Base-by-base conservation (phyloP, 1,140 invertebrate genomes). In the Zaprionus nigranus region DNA sequence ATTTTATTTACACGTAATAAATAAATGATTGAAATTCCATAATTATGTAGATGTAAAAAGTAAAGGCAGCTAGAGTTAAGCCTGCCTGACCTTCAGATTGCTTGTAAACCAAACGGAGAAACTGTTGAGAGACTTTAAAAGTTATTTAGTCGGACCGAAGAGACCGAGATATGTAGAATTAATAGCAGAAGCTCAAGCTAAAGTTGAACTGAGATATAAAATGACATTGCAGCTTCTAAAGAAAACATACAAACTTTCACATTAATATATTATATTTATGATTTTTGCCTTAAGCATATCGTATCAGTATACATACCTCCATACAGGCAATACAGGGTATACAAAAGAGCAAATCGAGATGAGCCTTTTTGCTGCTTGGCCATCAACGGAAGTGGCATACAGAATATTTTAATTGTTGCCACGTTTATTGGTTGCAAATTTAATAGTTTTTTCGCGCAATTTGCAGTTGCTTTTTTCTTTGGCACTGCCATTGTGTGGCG, bases 1-100 rank as follows among this genome's bases (percentile, higher is more conserved):
- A 62, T 84, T 90, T 86, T 87, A 84, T 84, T 84, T 90, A 90
- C 84, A 84, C 67, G 74, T 75, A 81, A 84, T 90, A 88, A 87
- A 87, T 87, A 87, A 88, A 79, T 88, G 78, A 88, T 90, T 90
- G 75, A 90, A 90, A 88, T 88, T 90, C 84, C 85, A 76, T 86
- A 87, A 87, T 87, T 88, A 84, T 63, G 64, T 63, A 67, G 64
- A 54, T 59, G 67, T 36, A 34, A 63, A 60, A 46, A 40, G 11
- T 46, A 46, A 17, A 46, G 6, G n/a, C n/a, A 46, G 6, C n/a
- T 3, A 17, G 6, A n/a, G n/a, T 9, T 3, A 2, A 17, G 40
- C 2, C 2, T 46, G 7, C 40, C 1, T n/a, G 40, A 46, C 7
- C 7, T 7, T 2, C 4, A 20, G 40, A 46, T 46, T 7, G 7